Evolutionary conservation across 2,113 vertebrate species (phyloP).

Genomic region (Silurus asotus): DNA sequence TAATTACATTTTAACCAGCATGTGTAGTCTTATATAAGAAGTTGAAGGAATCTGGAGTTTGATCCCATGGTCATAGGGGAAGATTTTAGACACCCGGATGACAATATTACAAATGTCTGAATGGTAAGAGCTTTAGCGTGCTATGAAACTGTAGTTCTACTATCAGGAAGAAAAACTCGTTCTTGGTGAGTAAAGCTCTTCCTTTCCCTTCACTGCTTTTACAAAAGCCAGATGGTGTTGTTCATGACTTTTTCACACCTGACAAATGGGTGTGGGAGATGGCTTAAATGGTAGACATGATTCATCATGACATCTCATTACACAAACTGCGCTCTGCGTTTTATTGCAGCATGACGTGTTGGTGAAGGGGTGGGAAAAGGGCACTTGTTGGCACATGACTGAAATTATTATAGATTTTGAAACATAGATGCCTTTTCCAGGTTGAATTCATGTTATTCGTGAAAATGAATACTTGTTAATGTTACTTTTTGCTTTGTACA

Average conservation of each 20-base stretch:
- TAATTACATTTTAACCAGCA: conserved; percentile 69
- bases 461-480: neutral
- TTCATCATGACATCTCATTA: conserved; percentile 1
- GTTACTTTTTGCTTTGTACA: neutral
- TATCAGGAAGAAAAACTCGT: neutral
- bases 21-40: conserved; percentile 32
- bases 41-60: conserved; percentile 67
- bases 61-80: conserved; percentile 55
- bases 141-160: conserved; percentile 3
- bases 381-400: neutral
- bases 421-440: neutral
- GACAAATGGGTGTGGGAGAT: conserved; percentile 30
- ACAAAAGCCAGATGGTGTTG: conserved; percentile 30
- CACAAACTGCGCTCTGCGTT: conserved; percentile 1
- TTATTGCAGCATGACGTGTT: conserved; percentile 14
- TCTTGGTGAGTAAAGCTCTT: conserved; percentile 30
- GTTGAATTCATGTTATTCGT: neutral
- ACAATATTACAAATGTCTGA: conserved; percentile 21
- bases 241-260: conserved; percentile 27
- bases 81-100: neutral
- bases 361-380: neutral
- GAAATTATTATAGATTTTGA: neutral
- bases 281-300: conserved; percentile 15
- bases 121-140: neutral
- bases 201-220: neutral